Percentiles rank a stretch among this genome's conserved stretches.
Evolutionary conservation across 2,888 invertebrate species (phyloP).

Genomic region (Chymomyza caudatula): DNA sequence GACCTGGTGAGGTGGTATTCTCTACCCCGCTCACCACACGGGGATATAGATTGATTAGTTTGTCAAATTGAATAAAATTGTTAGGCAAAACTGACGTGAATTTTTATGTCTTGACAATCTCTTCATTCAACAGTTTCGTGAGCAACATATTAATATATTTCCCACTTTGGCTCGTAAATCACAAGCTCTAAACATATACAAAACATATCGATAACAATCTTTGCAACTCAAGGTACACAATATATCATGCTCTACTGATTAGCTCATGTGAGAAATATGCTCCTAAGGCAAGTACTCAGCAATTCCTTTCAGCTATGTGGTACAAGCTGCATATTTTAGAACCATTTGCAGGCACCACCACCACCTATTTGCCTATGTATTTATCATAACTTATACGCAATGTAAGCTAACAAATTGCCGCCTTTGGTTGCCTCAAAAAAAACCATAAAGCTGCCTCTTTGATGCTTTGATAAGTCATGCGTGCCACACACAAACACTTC

Average conservation of each 20-base stretch:
- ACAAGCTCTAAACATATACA: not conserved
- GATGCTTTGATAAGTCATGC: not conserved
- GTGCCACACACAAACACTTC: not conserved
- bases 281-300: not conserved
- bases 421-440: conserved; percentile 3
- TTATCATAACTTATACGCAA: not conserved
- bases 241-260: not conserved
- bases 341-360: not conserved
- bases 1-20: no score
- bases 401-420: not conserved
- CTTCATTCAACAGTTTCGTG: not conserved
- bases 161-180: not conserved
- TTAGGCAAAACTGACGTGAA: no score
- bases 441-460: not conserved
- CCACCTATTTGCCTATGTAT: not conserved
- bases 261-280: not conserved
- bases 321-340: not conserved
- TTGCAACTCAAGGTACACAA: not conserved
- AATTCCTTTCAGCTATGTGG: not conserved
- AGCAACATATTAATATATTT: not conserved
- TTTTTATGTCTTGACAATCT: not conserved
- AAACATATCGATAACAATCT: not conserved
- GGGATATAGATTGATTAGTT: no score
- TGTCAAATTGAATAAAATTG: no score
- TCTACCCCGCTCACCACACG: no score